Evolutionary conservation across 1,140 invertebrate genomes (phyloP).

Genomic region (Ceratosolen solmsi): DNA sequence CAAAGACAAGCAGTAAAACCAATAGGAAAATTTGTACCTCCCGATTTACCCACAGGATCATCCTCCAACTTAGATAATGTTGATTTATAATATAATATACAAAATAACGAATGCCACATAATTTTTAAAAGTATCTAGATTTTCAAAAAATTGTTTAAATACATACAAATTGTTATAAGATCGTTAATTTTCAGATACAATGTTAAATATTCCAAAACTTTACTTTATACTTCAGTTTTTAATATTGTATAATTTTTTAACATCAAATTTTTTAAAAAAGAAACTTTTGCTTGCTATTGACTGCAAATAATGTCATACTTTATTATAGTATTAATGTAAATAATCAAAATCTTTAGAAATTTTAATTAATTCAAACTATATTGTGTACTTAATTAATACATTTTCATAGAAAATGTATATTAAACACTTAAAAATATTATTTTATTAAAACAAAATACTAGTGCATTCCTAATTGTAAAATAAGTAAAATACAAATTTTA

Average conservation of each 20-base stretch:
- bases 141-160: constrained; percentile 10
- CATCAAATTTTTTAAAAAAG: constrained; percentile 1
- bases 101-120: not conserved
- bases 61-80: constrained; percentile 84
- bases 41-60: constrained; percentile 80
- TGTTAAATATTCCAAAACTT: not conserved
- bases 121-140: constrained; percentile 4
- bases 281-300: not conserved
- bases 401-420: constrained; percentile 15
- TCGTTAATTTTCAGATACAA: constrained; percentile 1
- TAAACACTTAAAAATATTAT: not conserved
- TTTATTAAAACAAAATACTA: constrained; percentile 1
- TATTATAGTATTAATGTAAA: constrained; percentile 32
- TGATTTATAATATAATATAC: constrained; percentile 72
- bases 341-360: constrained; percentile 32
- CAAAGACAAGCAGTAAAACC: constrained; percentile 80
- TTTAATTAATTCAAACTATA: constrained; percentile 22
- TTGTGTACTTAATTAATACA: constrained; percentile 37
- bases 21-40: constrained; percentile 82
- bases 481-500: constrained; percentile 12
- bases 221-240: not conserved
- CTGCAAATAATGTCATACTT: not conserved
- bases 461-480: constrained; percentile 33
- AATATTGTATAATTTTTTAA: constrained; percentile 12
- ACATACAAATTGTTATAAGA: not conserved